Evolutionary conservation across 2,888 invertebrate species (phyloP), one percentile per base, ranked within the genome.

Genomic region (Micoletzkya japonica): DNA sequence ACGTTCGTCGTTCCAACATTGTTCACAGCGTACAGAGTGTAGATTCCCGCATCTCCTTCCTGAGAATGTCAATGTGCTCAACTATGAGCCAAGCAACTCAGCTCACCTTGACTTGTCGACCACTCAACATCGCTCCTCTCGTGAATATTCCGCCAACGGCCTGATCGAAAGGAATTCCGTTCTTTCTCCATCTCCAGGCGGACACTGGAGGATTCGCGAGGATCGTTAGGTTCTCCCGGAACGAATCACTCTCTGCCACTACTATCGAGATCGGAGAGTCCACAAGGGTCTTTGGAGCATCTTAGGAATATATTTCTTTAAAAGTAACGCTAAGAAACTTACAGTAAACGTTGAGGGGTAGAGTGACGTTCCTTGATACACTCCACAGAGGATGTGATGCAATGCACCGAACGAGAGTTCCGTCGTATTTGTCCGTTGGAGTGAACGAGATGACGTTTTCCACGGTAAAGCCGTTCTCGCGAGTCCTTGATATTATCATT

Each of bases 371-470:
- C 28, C 77, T 77, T 1, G 74, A 71, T 2, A 75, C 71, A 30
- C 77, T 75, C 84, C 84, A 84, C 24, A 77, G 67, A 3, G 84
- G 80, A 73, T 81, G 79, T 49, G 78, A 81, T 1, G 83, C 85
- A 34, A 81, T 73, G 69, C 84, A 84, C 26, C 79, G 71, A 32
- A 81, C 78, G 39, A 77, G 68, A 10, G 76, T 79, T 30, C 80
- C 80, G 74, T 84, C 81, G 70, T 82, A 74, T 10, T 72, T 76
- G 71, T 81, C 82, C 0, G 77, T 78, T 24, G 85, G 82, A 2
- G 71, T 70, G 63, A 84, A 84, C 4, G 80, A 79, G 24, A 84
- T 75, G 1, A 81, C 58, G 59, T 79, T 81, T 70, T 81, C 76
- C 24, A 79, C 74, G 49, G 77, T 76, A 49, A 66, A 81, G 4